phyloP scores from a whole-genome alignment of 2,797 vertebrate genomes.

The Phylloscopus collybita region DNA sequence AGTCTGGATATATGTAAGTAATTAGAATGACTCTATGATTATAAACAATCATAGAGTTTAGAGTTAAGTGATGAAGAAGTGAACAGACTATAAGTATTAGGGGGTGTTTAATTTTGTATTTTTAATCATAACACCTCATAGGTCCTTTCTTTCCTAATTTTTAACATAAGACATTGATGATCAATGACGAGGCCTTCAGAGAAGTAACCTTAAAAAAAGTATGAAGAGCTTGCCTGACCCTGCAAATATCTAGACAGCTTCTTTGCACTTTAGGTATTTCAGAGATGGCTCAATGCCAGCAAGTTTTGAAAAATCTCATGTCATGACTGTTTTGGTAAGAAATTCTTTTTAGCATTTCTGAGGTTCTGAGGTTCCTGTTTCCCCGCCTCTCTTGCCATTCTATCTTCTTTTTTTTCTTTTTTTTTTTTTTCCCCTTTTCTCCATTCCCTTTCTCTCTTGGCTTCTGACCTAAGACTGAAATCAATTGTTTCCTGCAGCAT shows the following conservation, averaged over 20 bases:
- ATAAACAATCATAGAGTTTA: neutral
- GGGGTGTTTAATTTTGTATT: neutral
- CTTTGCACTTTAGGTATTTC: neutral
- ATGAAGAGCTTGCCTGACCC: neutral
- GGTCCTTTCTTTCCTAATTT: neutral
- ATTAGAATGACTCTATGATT: neutral
- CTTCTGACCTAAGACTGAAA: constrained; percentile 15
- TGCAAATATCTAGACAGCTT: neutral
- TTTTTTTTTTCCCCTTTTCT: neutral
- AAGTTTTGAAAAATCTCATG: neutral
- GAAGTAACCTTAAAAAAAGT: neutral
- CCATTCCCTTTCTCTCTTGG: neutral
- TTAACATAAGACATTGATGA: neutral
- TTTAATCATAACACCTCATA: neutral
- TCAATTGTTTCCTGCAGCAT: constrained; percentile 28
- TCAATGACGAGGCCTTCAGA: neutral
- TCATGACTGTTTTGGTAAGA: neutral
- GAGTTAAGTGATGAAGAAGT: neutral
- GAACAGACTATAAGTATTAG: neutral
- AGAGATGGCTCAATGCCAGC: neutral
- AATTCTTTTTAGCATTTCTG: neutral
- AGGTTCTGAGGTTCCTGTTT: neutral
- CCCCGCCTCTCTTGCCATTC: neutral
- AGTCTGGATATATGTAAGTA: neutral
- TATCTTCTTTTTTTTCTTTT: fast-evolving